Evolutionary conservation across 2,888 invertebrate genomes (phyloP), one percentile per base, ranked within the genome.

Genomic region (Tenthredo scrophulariae): DNA sequence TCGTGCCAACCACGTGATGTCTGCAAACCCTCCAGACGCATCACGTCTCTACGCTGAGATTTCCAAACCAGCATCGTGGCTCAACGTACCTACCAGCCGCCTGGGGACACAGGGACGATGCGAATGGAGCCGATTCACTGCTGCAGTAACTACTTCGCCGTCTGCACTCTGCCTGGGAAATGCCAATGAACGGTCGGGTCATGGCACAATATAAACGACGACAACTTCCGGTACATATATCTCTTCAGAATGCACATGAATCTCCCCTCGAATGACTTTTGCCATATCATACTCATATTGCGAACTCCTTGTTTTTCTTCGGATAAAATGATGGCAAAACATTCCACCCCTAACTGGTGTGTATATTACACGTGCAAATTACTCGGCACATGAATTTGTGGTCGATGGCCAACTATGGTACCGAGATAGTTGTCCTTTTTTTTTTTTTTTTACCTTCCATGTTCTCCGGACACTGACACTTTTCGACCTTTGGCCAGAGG

Each of bases 1-100:
- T 84, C 85, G 83, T 26, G 83, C 67, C 62, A 67, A 67, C 83
- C 85, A 75, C 85, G 85, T 85, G 85, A 85, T 83, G 85, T 85
- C 85, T 85, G 86, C 87, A 86, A 46, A 87, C 86, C 85, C 87
- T 85, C 87, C 87, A 89, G 89, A 90, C 88, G 88, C 89, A 89
- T 89, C 88, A 89, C 90, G 89, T 91, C 89, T 90, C 89, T 88
- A 85, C 88, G 89, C 90, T 84, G 91, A 91, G 92, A 92, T 92
- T 92, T 91, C 89, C 87, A 89, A 91, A 91, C 89, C 90, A 83
- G 67, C 80, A 80, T 80, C 80, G 80, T 40, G 50, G 80, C 80
- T 22, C 80, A 40, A 80, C 62, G 80, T 37, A 40, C 26, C 75
- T 13, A n/a, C 62, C 62, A 80, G 62, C 80, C 80, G 80, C 62